Percentiles rank a stretch among this genome's conserved stretches.
phyloP scores from a whole-genome alignment of 2,113 vertebrate species.

The Anthoscopus minutus region DNA sequence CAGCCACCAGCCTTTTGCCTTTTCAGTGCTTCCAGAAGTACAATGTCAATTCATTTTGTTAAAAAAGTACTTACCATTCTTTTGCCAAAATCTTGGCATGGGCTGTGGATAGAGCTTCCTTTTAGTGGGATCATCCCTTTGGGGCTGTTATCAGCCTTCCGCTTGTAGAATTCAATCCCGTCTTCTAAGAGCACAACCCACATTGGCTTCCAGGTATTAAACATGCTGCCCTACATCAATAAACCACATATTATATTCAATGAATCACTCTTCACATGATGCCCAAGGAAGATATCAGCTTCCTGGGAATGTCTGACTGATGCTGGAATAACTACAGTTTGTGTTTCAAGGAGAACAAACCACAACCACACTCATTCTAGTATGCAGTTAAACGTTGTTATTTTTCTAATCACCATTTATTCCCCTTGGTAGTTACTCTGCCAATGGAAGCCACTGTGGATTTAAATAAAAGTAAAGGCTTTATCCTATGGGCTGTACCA shows the following conservation, averaged over 20 bases:
- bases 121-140: conserved; percentile 96
- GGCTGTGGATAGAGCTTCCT: conserved; percentile 78
- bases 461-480: background rate
- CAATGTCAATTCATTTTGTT: background rate
- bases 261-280: background rate
- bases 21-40: background rate
- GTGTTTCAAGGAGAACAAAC: background rate
- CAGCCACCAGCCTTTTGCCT: background rate
- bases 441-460: background rate
- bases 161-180: conserved; percentile 90
- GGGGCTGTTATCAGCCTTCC: conserved; percentile 85
- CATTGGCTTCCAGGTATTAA: conserved; percentile 90
- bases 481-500: background rate
- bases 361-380: background rate
- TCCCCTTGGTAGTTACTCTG: background rate
- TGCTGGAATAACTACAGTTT: background rate
- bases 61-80: conserved; percentile 75
- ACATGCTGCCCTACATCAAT: conserved; percentile 80
- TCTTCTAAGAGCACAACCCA: conserved; percentile 94
- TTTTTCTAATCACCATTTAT: background rate
- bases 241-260: background rate
- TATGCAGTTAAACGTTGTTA: background rate
- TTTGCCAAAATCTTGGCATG: conserved; percentile 89
- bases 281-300: background rate
- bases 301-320: background rate